Conservation (phyloP, 2,888 invertebrate genomes). For the Polymixis flavicincta region DNA sequence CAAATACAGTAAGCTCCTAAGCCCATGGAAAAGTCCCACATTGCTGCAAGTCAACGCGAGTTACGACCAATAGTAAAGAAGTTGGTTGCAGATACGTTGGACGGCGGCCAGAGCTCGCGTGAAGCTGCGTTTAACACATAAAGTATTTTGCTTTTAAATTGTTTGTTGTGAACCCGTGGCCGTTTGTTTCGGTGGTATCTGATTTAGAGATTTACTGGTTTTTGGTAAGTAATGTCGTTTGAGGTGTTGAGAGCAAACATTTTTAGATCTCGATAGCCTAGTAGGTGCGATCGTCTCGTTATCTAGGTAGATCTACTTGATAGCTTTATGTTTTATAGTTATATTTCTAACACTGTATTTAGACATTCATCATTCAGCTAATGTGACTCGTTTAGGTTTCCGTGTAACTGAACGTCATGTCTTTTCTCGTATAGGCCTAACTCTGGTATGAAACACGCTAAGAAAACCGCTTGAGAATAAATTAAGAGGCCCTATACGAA, state of each 20-base stretch:
- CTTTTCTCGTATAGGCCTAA: not conserved
- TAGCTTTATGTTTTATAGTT: not conserved
- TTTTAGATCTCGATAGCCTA: not conserved
- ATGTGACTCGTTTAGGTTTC: not conserved
- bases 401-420: not conserved
- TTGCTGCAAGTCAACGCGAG: constrained; percentile 44
- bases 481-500: not conserved
- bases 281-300: not conserved
- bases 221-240: not conserved
- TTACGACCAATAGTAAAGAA: constrained; percentile 64
- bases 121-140: constrained; percentile 49
- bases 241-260: not conserved
- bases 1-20: constrained; percentile 36
- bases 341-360: not conserved
- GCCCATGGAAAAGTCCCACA: not conserved
- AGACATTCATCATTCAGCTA: not conserved
- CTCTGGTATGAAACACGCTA: too few species aligned
- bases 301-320: not conserved
- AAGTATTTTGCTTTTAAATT: constrained; percentile 56
- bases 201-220: constrained; percentile 12
- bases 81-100: constrained; percentile 65
- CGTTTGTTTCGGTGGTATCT: constrained; percentile 32
- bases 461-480: too few species aligned
- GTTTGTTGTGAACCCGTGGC: constrained; percentile 23
- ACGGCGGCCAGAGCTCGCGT: constrained; percentile 54